These are phyloP conservation scores for Rhinoderma darwinii DNA, from an alignment of 2,113 vertebrate species.

Conservation along the genomic window DNA sequence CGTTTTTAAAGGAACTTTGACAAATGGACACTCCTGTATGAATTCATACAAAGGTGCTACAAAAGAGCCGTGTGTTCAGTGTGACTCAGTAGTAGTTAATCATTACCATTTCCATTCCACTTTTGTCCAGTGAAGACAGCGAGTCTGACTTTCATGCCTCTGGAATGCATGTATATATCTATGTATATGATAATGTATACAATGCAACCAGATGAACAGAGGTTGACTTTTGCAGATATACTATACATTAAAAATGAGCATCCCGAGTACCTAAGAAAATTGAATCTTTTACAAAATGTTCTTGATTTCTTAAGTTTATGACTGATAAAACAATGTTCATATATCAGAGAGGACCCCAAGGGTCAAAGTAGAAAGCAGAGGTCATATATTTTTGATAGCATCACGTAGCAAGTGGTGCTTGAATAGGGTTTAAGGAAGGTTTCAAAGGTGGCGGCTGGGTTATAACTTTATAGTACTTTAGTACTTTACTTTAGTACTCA, in stretches of 20 bases:
- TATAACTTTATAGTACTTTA: not conserved
- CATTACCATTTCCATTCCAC: not conserved
- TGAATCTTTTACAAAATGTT: not conserved
- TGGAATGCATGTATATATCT: not conserved
- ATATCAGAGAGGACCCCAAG: not conserved
- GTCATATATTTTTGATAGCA: not conserved
- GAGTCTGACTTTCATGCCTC: not conserved
- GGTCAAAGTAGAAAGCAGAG: not conserved
- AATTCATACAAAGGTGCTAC: slow-evolving; percentile 2
- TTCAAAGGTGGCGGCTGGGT: not conserved
- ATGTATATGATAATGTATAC: not conserved
- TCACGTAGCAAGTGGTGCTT: not conserved
- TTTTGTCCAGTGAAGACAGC: not conserved
- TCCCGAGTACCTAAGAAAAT: not conserved
- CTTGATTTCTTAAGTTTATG: not conserved
- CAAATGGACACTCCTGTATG: not conserved
- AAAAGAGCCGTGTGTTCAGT: not conserved
- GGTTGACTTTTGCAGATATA: not conserved
- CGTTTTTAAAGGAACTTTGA: not conserved
- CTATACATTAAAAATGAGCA: not conserved
- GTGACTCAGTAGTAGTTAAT: slow-evolving; percentile 9
- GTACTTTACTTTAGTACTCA: not conserved
- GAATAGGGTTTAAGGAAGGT: not conserved
- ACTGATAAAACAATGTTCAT: not conserved
- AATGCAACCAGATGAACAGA: not conserved